These are phyloP conservation scores for Orestias chungarensis DNA, from an alignment of 2,797 vertebrate species.

Conservation along the genomic window DNA sequence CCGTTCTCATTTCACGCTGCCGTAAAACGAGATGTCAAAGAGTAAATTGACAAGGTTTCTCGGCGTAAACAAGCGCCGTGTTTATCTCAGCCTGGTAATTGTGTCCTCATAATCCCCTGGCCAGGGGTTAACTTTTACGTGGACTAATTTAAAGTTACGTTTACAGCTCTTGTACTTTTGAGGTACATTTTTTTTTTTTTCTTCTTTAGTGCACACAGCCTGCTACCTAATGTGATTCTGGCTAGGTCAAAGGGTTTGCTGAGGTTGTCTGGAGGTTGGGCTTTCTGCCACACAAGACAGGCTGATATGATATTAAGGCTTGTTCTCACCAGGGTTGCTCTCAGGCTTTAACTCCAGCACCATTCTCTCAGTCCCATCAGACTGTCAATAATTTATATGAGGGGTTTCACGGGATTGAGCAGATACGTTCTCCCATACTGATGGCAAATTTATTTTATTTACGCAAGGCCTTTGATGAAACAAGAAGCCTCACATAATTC, in stretches of 20 bases:
- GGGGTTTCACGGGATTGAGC: conserved; percentile 87
- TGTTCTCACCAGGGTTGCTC: conserved; percentile 82
- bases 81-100: conserved; percentile 41
- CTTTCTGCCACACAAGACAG: conserved; percentile 59
- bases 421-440: conserved; percentile 87
- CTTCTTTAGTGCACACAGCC: not conserved
- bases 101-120: conserved; percentile 32
- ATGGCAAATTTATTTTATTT: conserved; percentile 90
- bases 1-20: conserved; percentile 52
- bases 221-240: conserved; percentile 11
- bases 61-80: conserved; percentile 55
- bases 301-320: conserved; percentile 83
- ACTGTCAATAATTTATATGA: conserved; percentile 91
- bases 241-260: conserved; percentile 14
- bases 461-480: conserved; percentile 82
- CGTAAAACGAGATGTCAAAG: conserved; percentile 64
- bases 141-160: conserved; percentile 31
- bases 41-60: conserved; percentile 70
- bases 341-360: conserved; percentile 84
- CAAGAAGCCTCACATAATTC: conserved; percentile 80
- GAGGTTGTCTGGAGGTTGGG: conserved; percentile 18
- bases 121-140: conserved; percentile 34
- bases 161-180: not conserved
- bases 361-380: conserved; percentile 84
- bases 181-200: not conserved